phyloP scores from a whole-genome alignment of 1,140 invertebrate genomes.

The Tribolium castaneum region DNA sequence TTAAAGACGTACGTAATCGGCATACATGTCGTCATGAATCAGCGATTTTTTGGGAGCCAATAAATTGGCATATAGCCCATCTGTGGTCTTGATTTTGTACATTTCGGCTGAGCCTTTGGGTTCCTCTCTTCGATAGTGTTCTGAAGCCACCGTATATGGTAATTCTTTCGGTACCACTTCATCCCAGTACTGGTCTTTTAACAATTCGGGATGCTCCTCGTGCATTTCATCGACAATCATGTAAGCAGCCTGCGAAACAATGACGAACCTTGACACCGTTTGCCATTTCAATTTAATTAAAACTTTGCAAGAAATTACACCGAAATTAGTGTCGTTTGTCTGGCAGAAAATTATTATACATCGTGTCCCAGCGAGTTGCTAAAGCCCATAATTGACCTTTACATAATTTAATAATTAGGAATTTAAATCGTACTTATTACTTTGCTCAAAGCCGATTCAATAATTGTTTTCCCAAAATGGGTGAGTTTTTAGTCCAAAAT shows the following conservation, averaged over 20 bases:
- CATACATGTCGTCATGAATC: conserved; percentile 83
- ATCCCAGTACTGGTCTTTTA: conserved; percentile 92
- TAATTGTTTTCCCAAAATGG: too few species aligned
- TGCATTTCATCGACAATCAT: conserved; percentile 95
- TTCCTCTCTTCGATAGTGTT: conserved; percentile 82
- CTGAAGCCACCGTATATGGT: conserved; percentile 86
- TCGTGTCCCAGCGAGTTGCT: too few species aligned
- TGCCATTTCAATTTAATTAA: not conserved
- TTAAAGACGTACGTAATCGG: conserved; percentile 86
- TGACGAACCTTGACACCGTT: not conserved
- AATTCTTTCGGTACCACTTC: conserved; percentile 89
- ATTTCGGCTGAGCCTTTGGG: conserved; percentile 86
- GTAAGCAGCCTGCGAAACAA: conserved; percentile 78
- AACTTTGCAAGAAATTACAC: not conserved
- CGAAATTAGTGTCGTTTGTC: not conserved
- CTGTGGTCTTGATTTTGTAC: conserved; percentile 85
- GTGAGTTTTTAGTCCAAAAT: too few species aligned
- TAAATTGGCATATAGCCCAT: conserved; percentile 83
- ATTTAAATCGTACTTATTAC: too few species aligned
- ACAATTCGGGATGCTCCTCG: conserved; percentile 87
- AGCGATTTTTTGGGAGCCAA: conserved; percentile 66
- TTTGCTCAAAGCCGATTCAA: too few species aligned
- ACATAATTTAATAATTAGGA: too few species aligned
- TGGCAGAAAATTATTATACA: not conserved
- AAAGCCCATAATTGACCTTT: too few species aligned